Base-by-base conservation (phyloP, 2,888 invertebrate species). In the Camponotus fellah region DNA sequence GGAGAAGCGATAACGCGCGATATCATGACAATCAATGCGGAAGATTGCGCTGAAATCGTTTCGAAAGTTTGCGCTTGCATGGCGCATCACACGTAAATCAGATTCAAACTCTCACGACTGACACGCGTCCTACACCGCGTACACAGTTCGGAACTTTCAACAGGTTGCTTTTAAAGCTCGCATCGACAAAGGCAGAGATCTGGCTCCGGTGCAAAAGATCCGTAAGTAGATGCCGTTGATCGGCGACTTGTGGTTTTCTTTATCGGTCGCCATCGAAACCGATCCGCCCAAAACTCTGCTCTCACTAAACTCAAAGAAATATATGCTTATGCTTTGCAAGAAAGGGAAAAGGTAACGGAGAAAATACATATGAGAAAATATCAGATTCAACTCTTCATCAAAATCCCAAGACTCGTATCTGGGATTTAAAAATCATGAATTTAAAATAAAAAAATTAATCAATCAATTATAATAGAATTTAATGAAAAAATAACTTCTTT, bases 81-180 rank as follows among this genome's bases (percentile, higher is more conserved):
- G 21, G 26, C 69, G 69, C 69, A 60, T 79, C 79, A 69, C 79
- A 69, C 69, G 69, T 79, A 79, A 80, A 80, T 80, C 71, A 80
- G 79, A 80, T 80, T 71, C 79, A 71, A 80, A 80, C 79, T 80
- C 79, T 12, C 58, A 71, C 79, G 79, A 79, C 69, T 79, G 79
- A 79, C 69, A 79, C 69, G 79, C 79, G 58, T 79, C 69, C 69
- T 81, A 76, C 71, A 83, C 77, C 49, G 71, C 69, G 74, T 58
- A 65, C 74, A 66, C 71, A 79, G 69, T 80, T 80, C 69, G 65
- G 65, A 56, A 76, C 75, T 83, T 75, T 87, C 87, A 87, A 87
- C 87, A 87, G 87, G 87, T 87, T 87, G 86, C 86, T 86, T 82
- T 83, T 85, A 87, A 87, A 87, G 86, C 83, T 76, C 66, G 72